Evolutionary conservation across 2,797 vertebrate species (phyloP), one percentile per base, ranked within the genome.

Genomic region (Rousettus madagascariensis): DNA sequence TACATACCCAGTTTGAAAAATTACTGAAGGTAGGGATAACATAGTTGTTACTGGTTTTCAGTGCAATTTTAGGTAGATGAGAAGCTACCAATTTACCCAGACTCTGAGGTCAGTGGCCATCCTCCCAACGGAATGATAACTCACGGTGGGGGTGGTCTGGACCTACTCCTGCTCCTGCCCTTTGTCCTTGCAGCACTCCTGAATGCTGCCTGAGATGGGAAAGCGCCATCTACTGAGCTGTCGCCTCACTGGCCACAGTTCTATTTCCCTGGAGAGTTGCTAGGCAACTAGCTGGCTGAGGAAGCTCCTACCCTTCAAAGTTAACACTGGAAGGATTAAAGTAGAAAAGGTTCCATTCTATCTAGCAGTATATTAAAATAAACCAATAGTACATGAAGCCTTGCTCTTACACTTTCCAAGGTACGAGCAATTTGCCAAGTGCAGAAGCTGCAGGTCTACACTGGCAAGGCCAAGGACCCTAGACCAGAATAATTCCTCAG

Each of bases 281-380:
- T 5, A 38, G 51, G 86, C 72, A 11, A 11, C 3, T 59, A 78
- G 26, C 33, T 46, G 59, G n/a, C 78, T 9, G 57, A 95, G 33
- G 63, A 93, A 57, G 59, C 24, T 15, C 59, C 68, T 77, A 63
- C 57, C 55, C 46, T 91, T 33, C 85, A 66, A 72, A 92, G 90
- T 33, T 2, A 16, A 49, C 46, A 49, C 15, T 41, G 13, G 28
- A 46, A 63, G 77, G 66, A 88, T 53, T 13, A 75, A 84, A 71
- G 61, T 28, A 95, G 66, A 87, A 80, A 80, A 90, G 41, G 57
- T 38, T 80, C 26, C 30, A 28, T 43, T 61, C 46, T 69, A 36
- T 16, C 46, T 36, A 53, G 74, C 12, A 66, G 49, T 30, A 78
- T 59, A 24, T 85, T 55, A 75, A 49, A 49, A 49, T 49, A 49